Evolutionary conservation across 2,113 vertebrate genomes (phyloP).

Genomic region (Prochilodus magdalenae): DNA sequence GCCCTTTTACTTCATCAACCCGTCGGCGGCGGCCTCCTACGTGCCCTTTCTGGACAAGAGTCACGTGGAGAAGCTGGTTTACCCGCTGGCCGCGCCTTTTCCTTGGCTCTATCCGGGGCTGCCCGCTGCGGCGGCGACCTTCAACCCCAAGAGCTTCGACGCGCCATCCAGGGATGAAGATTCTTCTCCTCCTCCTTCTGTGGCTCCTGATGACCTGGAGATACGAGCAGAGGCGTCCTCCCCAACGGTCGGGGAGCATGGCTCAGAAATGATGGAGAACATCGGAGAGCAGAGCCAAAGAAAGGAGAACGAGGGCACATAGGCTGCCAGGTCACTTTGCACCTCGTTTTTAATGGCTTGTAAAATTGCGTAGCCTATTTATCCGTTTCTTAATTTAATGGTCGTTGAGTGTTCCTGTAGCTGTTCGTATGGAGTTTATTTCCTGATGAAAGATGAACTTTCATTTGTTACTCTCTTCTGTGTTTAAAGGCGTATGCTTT

Average conservation of each 20-base stretch:
- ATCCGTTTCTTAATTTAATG: constrained; percentile 53
- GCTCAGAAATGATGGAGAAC: constrained; percentile 63
- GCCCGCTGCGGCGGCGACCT: constrained; percentile 76
- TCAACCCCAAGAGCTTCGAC: constrained; percentile 75
- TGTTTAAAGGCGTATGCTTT: constrained; percentile 17
- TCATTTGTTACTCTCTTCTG: constrained; percentile 1
- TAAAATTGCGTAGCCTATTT: constrained; percentile 65
- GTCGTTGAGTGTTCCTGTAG: constrained; percentile 48
- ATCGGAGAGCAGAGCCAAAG: constrained; percentile 59
- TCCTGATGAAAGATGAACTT: constrained; percentile 47
- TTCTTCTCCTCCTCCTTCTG: constrained; percentile 46
- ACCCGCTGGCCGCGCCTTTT: constrained; percentile 82
- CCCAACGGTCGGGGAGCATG: constrained; percentile 67
- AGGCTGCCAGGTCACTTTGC: constrained; percentile 29
- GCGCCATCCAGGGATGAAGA: constrained; percentile 61
- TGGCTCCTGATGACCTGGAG: constrained; percentile 57
- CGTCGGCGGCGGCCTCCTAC: constrained; percentile 87
- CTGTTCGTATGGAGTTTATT: constrained; percentile 52
- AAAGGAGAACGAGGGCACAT: constrained; percentile 58
- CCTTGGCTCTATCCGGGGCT: constrained; percentile 85
- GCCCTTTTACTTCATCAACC: constrained; percentile 91
- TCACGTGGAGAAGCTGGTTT: constrained; percentile 87
- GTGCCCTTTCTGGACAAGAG: constrained; percentile 90
- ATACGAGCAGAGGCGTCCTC: constrained; percentile 60
- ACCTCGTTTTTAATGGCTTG: constrained; percentile 52